Evolutionary conservation across 2,797 vertebrate genomes (phyloP), one percentile per base, ranked within the genome.

Genomic region (Erpetoichthys calabaricus): DNA sequence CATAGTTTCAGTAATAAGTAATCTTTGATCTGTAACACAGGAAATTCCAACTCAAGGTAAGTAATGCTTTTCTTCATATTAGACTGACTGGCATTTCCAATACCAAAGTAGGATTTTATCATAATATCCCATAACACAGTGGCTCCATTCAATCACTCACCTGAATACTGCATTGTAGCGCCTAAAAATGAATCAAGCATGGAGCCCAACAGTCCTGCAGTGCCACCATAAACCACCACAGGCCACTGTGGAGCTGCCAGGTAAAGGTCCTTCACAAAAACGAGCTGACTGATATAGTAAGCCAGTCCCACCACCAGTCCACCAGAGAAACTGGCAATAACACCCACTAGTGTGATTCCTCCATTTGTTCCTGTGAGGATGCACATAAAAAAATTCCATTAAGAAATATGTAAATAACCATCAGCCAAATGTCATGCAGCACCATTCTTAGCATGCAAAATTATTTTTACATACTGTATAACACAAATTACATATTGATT

Each of bases 131-230:
- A 25, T 2, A 25, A 25, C 25, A 25, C 25, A 25, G 25, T 25
- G 25, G 2, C 25, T 25, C 2, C 25, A 25, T 25, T 25, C 25
- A 25, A 25, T 25, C 25, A 49, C 47, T 42, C 76, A 94, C 95
- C 94, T 8, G 91, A 90, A 64, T 91, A 98, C 51, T 98, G 95
- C 91, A 97, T 89, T 1, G 87, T 87, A 56, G 94, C 94, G 56
- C 96, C 96, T 64, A 99, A 81, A 64, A 91, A 88, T 0, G 96
- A 99, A 76, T 99, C 96, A 57, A 97, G 68, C 71, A 96, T 44
- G 2, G 96, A 99, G 4, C 96, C 96, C 45, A 92, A 47, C 5
- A 99, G 76, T 4, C 96, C 94, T 4, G 94, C 92, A 64, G 81
- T 54, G n/a, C 84, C 86, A 1, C 85, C 89, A 59, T 97, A 98